phyloP scores from a whole-genome alignment of 2,888 invertebrate genomes.

The Watsonalla cultraria region DNA sequence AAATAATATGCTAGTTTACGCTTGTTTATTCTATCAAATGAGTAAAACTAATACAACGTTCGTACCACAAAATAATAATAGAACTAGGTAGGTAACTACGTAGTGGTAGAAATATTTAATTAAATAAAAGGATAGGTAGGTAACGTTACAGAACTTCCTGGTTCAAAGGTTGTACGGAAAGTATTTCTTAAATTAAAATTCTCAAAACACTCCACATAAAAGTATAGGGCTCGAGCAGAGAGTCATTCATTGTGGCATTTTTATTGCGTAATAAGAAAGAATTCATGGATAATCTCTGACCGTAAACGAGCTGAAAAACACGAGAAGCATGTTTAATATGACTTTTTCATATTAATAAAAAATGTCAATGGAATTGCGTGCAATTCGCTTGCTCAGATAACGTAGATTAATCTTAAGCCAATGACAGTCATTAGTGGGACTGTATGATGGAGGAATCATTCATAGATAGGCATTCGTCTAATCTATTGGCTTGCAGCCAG shows the following conservation, averaged over 20 bases:
- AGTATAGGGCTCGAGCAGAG: constrained; percentile 33
- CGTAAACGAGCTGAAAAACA: constrained; percentile 50
- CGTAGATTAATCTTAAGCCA: too few species aligned
- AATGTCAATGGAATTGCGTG: constrained; percentile 22
- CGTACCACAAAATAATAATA: too few species aligned
- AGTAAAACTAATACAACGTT: too few species aligned
- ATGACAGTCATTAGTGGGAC: too few species aligned
- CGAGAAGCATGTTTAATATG: constrained; percentile 50
- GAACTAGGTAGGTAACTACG: too few species aligned
- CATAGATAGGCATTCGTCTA: too few species aligned
- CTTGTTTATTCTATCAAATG: too few species aligned
- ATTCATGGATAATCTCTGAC: constrained; percentile 59
- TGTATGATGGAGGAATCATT: too few species aligned
- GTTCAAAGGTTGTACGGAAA: constrained; percentile 22
- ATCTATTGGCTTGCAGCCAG: too few species aligned
- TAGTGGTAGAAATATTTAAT: background rate
- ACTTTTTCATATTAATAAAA: constrained; percentile 42
- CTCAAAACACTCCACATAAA: constrained; percentile 44
- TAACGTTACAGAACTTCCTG: background rate
- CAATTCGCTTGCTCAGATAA: constrained; percentile 5
- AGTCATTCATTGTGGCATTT: constrained; percentile 56
- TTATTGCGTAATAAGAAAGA: constrained; percentile 58
- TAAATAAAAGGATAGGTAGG: background rate
- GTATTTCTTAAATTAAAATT: constrained; percentile 51
- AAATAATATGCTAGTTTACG: too few species aligned